Evolutionary conservation across 2,888 invertebrate genomes (phyloP), one percentile per base, ranked within the genome.

Genomic region (Ligdia adustata): DNA sequence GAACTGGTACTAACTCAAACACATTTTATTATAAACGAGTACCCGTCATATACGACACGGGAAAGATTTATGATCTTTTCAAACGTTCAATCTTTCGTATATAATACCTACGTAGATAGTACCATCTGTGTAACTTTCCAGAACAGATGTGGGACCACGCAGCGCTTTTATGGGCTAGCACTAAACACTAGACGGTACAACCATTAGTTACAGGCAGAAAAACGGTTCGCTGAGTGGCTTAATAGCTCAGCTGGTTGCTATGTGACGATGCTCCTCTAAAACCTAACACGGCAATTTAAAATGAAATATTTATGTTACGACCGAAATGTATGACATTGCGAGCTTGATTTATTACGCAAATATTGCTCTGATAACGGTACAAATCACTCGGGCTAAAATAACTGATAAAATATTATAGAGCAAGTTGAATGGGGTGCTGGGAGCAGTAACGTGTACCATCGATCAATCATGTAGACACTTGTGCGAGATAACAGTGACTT

Each of bases 381-480:
- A 62, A 66, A 68, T 67, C 54, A 62, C 66, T 64, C 57, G 62
- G 65, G 64, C 64, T 58, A 72, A 67, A 53, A 72, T 71, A 71
- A 69, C 65, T 66, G 60, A 62, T 61, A 51, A 61, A 69, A 66
- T 69, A 57, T 59, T 60, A 58, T 61, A 57, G 41, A 46, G 42
- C 34, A 48, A 62, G 50, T 55, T 71, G 66, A 69, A 70, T 69
- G 61, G 62, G 60, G 62, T 57, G 52, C 24, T 57, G 55, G 18
- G 4, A 13, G n/a, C 22, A 57, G 48, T 4, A 7, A 6, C 22
- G 29, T 58, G 55, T 50, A 48, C 53, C 68, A 68, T 75, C 76
- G 66, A 82, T 82, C 81, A 81, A 82, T 82, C 82, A 72, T 69
- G 64, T 50, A 66, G 74, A 72, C 73, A 76, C 75, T 78, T 72